Evolutionary conservation across 2,888 invertebrate genomes (phyloP).

Genomic region (Scelioninae gen. 1): DNA sequence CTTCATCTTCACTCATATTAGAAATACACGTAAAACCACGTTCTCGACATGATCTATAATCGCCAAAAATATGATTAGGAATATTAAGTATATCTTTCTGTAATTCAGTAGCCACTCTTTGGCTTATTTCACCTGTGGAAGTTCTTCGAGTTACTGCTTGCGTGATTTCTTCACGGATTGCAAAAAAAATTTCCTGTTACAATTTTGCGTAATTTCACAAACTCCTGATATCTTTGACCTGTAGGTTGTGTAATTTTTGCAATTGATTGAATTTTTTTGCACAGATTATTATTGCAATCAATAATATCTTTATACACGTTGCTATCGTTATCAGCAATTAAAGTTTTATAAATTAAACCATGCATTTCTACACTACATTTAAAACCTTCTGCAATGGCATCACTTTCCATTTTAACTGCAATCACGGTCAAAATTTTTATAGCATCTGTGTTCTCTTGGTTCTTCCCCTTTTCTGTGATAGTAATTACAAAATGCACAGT

Average conservation of each 20-base stretch:
- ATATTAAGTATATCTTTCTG: conserved; percentile 61
- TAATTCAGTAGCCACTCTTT: too few species aligned
- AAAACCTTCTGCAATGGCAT: conserved; percentile 42
- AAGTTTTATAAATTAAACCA: conserved; percentile 40
- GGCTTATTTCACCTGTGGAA: too few species aligned
- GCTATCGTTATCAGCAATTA: conserved; percentile 62
- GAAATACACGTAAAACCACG: not conserved
- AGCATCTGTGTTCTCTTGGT: conserved; percentile 28
- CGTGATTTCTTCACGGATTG: not conserved
- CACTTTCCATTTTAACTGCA: conserved; percentile 19
- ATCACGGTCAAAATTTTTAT: conserved; percentile 72
- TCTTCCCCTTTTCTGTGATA: conserved; percentile 11
- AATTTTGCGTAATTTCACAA: conserved; percentile 1
- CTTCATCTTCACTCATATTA: not conserved
- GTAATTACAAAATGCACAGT: too few species aligned
- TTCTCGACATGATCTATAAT: conserved; percentile 58
- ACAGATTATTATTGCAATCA: conserved; percentile 58
- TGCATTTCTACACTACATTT: conserved; percentile 25
- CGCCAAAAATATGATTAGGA: conserved; percentile 65
- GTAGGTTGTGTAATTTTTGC: not conserved
- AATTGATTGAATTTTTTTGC: conserved; percentile 12
- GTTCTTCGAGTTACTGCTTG: too few species aligned
- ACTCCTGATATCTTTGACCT: conserved; percentile 2
- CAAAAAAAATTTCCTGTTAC: not conserved
- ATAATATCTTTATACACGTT: conserved; percentile 45